Conservation (phyloP, 1,140 invertebrate species). For the Agrilus planipennis region DNA sequence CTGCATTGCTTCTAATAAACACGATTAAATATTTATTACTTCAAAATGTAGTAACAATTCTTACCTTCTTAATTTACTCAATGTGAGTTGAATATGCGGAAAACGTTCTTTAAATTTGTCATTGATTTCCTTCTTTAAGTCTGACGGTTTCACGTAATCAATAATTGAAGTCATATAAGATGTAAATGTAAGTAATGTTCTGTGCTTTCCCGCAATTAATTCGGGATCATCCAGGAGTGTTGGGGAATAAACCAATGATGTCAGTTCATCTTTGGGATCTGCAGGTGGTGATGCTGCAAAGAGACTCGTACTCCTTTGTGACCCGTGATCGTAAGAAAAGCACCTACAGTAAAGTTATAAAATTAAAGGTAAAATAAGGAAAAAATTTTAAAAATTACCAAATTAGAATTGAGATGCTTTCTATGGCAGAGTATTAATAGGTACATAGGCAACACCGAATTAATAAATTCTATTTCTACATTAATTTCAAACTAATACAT, state of each 20-base stretch:
- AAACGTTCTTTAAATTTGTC: slow-evolving; percentile 95
- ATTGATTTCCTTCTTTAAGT: slow-evolving; percentile 94
- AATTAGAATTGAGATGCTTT: no score
- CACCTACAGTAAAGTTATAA: slow-evolving; percentile 51
- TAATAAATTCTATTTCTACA: no score
- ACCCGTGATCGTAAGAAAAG: slow-evolving; percentile 59
- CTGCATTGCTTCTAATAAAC: no score
- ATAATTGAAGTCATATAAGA: slow-evolving; percentile 95
- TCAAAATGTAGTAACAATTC: neutral
- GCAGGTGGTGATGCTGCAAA: slow-evolving; percentile 49
- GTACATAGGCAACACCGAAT: slow-evolving; percentile 3
- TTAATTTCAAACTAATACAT: no score
- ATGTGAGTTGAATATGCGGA: slow-evolving; percentile 84
- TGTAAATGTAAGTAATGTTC: slow-evolving; percentile 86
- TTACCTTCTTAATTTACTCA: slow-evolving; percentile 94
- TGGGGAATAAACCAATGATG: slow-evolving; percentile 57
- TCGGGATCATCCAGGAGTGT: slow-evolving; percentile 91
- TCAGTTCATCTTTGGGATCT: slow-evolving; percentile 28
- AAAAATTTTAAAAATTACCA: neutral
- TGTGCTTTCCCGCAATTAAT: slow-evolving; percentile 87
- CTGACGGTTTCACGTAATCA: slow-evolving; percentile 92
- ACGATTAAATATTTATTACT: neutral
- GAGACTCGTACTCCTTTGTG: slow-evolving; percentile 40
- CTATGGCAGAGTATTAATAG: no score
- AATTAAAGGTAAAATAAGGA: slow-evolving; percentile 1